A percentile compares a stretch with the other conserved stretches of the same genome.
Conservation (phyloP, 2,797 vertebrate genomes). For the Diplodus sargus region DNA sequence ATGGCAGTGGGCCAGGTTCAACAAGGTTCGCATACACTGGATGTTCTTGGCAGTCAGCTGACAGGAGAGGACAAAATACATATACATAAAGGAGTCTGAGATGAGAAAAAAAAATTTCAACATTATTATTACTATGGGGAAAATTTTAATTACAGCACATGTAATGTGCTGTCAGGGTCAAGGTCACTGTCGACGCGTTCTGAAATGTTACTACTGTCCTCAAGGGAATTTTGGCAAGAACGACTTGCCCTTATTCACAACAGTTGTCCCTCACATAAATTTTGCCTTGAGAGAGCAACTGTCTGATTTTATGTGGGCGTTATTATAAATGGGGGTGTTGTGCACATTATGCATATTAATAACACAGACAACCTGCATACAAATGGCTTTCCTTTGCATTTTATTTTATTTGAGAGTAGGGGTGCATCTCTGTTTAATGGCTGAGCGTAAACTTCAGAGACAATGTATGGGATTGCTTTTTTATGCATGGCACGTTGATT, state of each 20-base stretch:
- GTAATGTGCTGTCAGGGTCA: conserved; percentile 20
- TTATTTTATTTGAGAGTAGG: neutral
- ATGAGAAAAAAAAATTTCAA: neutral
- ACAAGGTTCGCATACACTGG: conserved; percentile 97
- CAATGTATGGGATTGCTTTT: neutral
- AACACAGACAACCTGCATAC: conserved; percentile 4
- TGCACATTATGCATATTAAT: conserved; percentile 26
- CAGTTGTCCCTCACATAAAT: neutral
- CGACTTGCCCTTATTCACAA: conserved; percentile 13
- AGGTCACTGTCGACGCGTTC: conserved; percentile 19
- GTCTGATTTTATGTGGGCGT: conserved; percentile 13
- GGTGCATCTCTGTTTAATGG: neutral
- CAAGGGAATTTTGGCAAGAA: conserved; percentile 23
- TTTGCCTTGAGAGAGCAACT: neutral
- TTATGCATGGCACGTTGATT: neutral
- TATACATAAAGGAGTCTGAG: neutral
- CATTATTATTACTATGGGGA: conserved; percentile 4
- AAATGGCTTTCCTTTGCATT: conserved; percentile 14
- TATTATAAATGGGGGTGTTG: neutral
- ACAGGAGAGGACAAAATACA: neutral
- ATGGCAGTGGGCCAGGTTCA: conserved; percentile 97
- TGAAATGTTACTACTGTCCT: conserved; percentile 20
- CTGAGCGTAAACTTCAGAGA: neutral
- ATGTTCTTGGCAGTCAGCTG: conserved; percentile 99
- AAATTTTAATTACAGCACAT: conserved; percentile 8